Percentiles rank a stretch among this genome's conserved stretches.
These are phyloP conservation scores for Apamea epomidion DNA, from an alignment of 2,888 invertebrate genomes.

Conservation along the genomic window DNA sequence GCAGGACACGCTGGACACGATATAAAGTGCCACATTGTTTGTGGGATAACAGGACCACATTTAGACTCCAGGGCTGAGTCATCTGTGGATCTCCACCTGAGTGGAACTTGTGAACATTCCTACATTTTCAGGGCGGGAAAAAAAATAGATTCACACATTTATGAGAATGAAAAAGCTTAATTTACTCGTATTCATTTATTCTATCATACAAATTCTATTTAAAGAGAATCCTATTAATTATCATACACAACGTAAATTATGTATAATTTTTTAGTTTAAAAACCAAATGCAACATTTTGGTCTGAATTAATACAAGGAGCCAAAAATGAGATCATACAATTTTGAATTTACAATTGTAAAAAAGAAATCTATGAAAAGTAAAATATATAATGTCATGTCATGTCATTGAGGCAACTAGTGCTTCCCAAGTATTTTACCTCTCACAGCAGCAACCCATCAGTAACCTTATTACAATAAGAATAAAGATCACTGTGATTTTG, in stretches of 20 bases:
- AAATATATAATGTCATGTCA: not conserved
- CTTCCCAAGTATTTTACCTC: not conserved
- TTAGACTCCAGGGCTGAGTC: not conserved
- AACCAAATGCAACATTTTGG: slow-evolving; percentile 41
- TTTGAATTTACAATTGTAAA: slow-evolving; percentile 21
- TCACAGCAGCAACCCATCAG: no score
- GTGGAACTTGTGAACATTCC: not conserved
- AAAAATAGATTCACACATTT: not conserved
- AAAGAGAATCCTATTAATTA: slow-evolving; percentile 22
- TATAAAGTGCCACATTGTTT: not conserved
- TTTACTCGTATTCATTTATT: slow-evolving; percentile 36
- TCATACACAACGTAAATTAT: slow-evolving; percentile 20
- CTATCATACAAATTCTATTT: slow-evolving; percentile 41
- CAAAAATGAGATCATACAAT: slow-evolving; percentile 43
- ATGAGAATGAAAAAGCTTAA: slow-evolving; percentile 6
- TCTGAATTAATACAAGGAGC: slow-evolving; percentile 23
- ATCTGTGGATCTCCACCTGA: not conserved
- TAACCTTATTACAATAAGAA: no score
- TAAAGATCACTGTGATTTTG: no score
- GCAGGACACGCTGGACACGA: not conserved
- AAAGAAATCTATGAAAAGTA: not conserved
- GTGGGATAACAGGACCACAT: not conserved
- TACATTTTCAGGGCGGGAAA: not conserved
- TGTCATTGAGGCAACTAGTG: not conserved
- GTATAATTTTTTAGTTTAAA: not conserved